Evolutionary conservation across 2,113 vertebrate genomes (phyloP).

Genomic region (Mobula birostris): DNA sequence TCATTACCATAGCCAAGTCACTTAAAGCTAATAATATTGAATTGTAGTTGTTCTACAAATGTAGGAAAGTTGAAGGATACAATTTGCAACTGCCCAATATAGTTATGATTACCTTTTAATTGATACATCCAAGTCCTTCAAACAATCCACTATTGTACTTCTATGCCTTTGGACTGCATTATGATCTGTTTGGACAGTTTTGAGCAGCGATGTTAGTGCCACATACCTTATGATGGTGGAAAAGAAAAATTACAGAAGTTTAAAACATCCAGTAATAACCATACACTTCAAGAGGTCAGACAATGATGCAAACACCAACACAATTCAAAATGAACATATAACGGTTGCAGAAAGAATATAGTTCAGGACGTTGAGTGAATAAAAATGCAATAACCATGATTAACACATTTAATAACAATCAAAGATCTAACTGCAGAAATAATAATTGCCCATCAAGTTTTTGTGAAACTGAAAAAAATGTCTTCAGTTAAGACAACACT

Average conservation of each 20-base stretch:
- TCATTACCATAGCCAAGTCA: neutral
- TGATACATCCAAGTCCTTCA: conserved; percentile 96
- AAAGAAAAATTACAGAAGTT: neutral
- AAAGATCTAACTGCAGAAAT: too few species aligned
- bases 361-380: too few species aligned
- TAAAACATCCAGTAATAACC: neutral
- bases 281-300: neutral
- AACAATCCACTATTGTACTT: conserved; percentile 96
- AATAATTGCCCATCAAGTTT: too few species aligned
- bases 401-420: too few species aligned
- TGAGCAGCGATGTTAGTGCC: conserved; percentile 92
- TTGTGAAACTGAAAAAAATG: too few species aligned
- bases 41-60: neutral
- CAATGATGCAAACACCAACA: neutral
- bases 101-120: conserved; percentile 77
- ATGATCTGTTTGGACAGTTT: conserved; percentile 97
- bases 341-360: neutral
- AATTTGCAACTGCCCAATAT: neutral
- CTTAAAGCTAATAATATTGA: neutral
- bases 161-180: conserved; percentile 95
- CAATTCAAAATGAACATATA: neutral
- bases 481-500: too few species aligned
- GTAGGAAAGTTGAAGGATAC: neutral
- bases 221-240: conserved; percentile 70
- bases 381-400: too few species aligned